phyloP scores from a whole-genome alignment of 2,888 invertebrate genomes.

The Hyles lineata region DNA sequence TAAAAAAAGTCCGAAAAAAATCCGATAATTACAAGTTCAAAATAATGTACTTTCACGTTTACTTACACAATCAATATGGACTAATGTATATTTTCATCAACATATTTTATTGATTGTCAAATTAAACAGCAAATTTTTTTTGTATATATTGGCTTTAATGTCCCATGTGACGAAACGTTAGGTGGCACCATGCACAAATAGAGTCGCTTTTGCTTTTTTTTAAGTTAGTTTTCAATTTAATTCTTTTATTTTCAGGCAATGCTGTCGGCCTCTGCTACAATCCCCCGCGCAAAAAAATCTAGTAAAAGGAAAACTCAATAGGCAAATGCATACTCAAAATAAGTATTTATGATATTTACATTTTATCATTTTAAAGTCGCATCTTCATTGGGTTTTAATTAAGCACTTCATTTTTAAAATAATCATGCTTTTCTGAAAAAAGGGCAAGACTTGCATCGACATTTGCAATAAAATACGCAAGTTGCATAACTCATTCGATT shows the following conservation, averaged over 20 bases:
- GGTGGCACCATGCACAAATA: slow-evolving; percentile 27
- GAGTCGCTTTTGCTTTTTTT: slow-evolving; percentile 67
- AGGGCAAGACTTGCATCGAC: not conserved
- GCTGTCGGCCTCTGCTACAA: slow-evolving; percentile 88
- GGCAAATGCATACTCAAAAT: slow-evolving; percentile 44
- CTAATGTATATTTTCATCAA: no score
- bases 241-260: slow-evolving; percentile 86
- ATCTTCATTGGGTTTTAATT: slow-evolving; percentile 19
- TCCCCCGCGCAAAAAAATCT: slow-evolving; percentile 90
- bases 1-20: not conserved
- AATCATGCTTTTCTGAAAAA: not conserved
- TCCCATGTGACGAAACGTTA: slow-evolving; percentile 19
- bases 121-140: not conserved
- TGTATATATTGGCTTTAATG: not conserved
- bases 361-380: slow-evolving; percentile 27
- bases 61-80: no score
- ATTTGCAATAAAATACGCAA: not conserved
- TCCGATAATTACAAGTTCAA: not conserved
- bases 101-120: no score
- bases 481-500: not conserved
- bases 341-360: slow-evolving; percentile 42
- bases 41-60: not conserved
- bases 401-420: not conserved
- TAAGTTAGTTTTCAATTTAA: slow-evolving; percentile 69
- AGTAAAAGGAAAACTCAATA: slow-evolving; percentile 88